Conservation (phyloP, 2,888 invertebrate species). For the Drosophila melanosoma region DNA sequence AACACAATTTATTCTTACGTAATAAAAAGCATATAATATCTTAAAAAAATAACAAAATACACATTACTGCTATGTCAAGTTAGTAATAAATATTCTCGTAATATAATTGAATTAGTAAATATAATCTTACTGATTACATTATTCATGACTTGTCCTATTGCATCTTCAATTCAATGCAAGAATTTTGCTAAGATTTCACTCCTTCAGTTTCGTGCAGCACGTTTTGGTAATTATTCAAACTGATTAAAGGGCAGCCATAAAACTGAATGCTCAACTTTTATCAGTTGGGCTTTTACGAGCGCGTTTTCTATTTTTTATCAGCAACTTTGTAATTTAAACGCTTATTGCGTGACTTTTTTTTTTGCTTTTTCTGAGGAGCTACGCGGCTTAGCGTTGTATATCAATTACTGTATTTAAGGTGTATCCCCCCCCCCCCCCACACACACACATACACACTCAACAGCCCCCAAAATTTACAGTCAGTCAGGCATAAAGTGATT, state of each 20-base stretch:
- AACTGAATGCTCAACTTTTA: slow-evolving; percentile 67
- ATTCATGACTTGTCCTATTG: not conserved
- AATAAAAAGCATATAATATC: not conserved
- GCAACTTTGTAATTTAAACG: slow-evolving; percentile 65
- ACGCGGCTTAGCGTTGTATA: slow-evolving; percentile 50
- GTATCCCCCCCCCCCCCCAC: slow-evolving; percentile 10
- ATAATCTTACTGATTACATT: not conserved
- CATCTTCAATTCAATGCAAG: not conserved
- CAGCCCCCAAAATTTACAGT: slow-evolving; percentile 21
- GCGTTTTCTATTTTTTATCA: slow-evolving; percentile 58
- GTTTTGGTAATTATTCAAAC: slow-evolving; percentile 78
- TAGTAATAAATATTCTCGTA: not conserved
- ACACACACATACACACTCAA: not conserved
- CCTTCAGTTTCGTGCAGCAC: slow-evolving; percentile 52
- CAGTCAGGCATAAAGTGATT: slow-evolving; percentile 79
- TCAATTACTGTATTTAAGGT: slow-evolving; percentile 72
- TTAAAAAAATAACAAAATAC: not conserved
- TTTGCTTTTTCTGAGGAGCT: not conserved
- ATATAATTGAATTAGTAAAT: not conserved
- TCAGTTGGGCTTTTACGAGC: slow-evolving; percentile 58
- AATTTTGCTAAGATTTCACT: slow-evolving; percentile 5
- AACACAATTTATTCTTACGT: not conserved
- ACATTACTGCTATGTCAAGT: not conserved
- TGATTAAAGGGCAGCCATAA: slow-evolving; percentile 72
- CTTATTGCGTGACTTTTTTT: slow-evolving; percentile 68